These are phyloP conservation scores for Caenorhabditis sinica DNA, from an alignment of 2,888 invertebrate genomes.

Conservation along the genomic window DNA sequence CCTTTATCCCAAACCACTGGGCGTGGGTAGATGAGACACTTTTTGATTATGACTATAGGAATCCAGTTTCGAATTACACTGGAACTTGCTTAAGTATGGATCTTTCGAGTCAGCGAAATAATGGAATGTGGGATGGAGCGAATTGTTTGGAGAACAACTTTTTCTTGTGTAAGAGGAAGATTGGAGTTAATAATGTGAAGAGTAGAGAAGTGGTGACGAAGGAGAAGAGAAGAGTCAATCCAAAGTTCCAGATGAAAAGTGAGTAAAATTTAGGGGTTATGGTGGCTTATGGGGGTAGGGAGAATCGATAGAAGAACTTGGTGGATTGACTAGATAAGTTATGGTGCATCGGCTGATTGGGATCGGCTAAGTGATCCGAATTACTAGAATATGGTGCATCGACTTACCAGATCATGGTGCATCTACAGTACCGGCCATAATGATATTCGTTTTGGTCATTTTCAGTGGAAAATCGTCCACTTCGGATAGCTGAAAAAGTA, in stretches of 20 bases:
- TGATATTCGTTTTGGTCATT: no score
- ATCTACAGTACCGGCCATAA: no score
- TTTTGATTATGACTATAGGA: conserved; percentile 19
- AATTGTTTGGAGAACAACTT: conserved; percentile 8
- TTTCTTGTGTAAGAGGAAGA: conserved; percentile 29
- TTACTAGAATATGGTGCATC: no score
- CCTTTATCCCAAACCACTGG: conserved; percentile 17
- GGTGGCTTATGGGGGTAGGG: no score
- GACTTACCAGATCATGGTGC: no score
- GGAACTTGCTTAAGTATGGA: conserved; percentile 37
- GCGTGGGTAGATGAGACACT: conserved; percentile 11
- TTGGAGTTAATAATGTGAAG: background rate
- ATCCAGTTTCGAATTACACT: conserved; percentile 11
- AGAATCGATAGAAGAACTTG: no score
- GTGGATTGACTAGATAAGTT: background rate
- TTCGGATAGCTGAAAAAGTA: no score
- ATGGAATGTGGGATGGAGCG: conserved; percentile 24
- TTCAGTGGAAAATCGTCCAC: no score
- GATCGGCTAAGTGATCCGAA: no score
- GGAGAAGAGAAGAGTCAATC: background rate
- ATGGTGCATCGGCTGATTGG: no score
- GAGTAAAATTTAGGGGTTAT: background rate
- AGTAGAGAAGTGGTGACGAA: background rate
- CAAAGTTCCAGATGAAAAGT: conserved; percentile 3
- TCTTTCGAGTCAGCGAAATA: background rate